Evolutionary conservation across 2,888 invertebrate species (phyloP), one percentile per base, ranked within the genome.

Genomic region (Chrysina gloriosa): DNA sequence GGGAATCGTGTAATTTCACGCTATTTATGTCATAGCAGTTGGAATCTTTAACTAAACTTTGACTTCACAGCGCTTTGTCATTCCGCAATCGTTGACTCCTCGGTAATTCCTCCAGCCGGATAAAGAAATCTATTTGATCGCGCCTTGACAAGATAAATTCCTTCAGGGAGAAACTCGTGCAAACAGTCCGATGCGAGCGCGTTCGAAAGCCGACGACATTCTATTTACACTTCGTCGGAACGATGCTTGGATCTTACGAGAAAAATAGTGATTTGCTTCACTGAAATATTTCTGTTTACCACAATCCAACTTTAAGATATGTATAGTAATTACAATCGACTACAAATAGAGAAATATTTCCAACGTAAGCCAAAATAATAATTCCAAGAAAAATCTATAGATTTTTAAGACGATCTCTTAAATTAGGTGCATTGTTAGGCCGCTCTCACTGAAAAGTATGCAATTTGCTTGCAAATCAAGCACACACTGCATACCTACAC

Each of bases 101-200:
- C 11, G 39, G 23, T 39, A 39, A 39, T 39, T 56, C 25, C 11
- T 19, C 25, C 58, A 23, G 5, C 19, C 58, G 58, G 25, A 39
- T 58, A 39, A 58, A 58, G 39, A 58, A 58, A 58, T 58, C 58
- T 39, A 58, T 58, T 58, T 39, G 42, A 58, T 58, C 58, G 25
- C 39, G 25, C 23, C 14, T 25, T 36, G 39, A 58, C 39, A 39
- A 39, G 58, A 39, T 31, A 27, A 39, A 58, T 58, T 58, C 39
- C 39, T 58, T 14, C 31, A 39, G n/a, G n/a, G n/a, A n/a, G 58
- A 27, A 39, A 16, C 58, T 39, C n/a, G 36, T 2, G 58, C 36
- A 39, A 58, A 39, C 58, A 39, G 23, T 11, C 25, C 25, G 25
- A 23, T 25, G 39, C 1, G 11, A 23, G 6, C 23, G 16, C 39